Conservation (phyloP, 2,797 vertebrate species). For the Aselliscus stoliczkanus region DNA sequence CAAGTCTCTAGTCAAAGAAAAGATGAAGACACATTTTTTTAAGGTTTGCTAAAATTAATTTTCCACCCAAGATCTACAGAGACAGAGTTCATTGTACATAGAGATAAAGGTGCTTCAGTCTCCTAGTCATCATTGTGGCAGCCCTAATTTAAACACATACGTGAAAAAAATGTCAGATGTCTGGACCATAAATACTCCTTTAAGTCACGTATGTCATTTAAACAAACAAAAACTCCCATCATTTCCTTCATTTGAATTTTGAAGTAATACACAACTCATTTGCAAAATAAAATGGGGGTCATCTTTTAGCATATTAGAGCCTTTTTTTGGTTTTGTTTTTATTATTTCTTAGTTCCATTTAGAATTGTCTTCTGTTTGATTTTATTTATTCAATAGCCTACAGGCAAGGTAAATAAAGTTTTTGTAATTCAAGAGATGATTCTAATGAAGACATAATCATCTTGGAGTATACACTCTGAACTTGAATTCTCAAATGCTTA, state of each 20-base stretch:
- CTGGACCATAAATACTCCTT: background rate
- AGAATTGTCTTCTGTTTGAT: slow-evolving; percentile 27
- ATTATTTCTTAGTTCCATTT: background rate
- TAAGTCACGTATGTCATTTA: background rate
- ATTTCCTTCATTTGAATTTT: background rate
- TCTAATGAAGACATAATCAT: slow-evolving; percentile 27
- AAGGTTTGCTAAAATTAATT: background rate
- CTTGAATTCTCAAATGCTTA: slow-evolving; percentile 47
- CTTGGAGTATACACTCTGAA: slow-evolving; percentile 6
- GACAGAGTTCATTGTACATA: background rate
- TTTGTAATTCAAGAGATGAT: slow-evolving; percentile 26
- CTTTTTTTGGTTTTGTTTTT: background rate
- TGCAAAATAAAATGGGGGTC: background rate
- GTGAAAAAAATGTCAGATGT: background rate
- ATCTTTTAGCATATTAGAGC: background rate
- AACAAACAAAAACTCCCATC: background rate
- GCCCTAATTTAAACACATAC: background rate
- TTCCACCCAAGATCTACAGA: background rate
- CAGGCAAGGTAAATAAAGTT: background rate
- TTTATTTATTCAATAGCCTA: background rate
- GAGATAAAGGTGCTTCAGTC: background rate
- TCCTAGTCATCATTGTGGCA: background rate
- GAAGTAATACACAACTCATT: background rate
- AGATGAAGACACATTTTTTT: background rate
- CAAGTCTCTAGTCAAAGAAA: background rate